Conservation (phyloP, 2,888 invertebrate genomes). For the Ligdia adustata region DNA sequence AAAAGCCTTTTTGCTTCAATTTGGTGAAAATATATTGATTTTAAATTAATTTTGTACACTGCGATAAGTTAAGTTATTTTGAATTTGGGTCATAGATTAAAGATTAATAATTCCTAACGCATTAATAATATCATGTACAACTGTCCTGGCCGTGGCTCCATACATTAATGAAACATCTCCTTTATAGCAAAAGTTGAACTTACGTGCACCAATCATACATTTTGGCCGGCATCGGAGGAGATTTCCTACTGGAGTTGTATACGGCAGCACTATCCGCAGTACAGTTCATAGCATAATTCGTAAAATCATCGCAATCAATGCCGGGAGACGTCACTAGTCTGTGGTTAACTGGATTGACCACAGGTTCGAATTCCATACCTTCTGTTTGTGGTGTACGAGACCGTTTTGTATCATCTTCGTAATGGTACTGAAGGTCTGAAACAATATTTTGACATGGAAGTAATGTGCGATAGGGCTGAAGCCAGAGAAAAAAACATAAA, state of each 20-base stretch:
- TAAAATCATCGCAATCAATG: slow-evolving; percentile 62
- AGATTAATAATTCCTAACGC: no score
- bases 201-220: slow-evolving; percentile 68
- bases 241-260: slow-evolving; percentile 60
- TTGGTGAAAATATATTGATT: no score
- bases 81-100: no score
- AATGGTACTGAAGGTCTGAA: slow-evolving; percentile 37
- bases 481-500: no score
- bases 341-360: slow-evolving; percentile 29
- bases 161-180: background rate
- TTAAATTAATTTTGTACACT: no score
- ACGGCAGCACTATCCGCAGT: slow-evolving; percentile 58
- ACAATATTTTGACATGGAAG: background rate
- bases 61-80: no score
- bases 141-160: no score
- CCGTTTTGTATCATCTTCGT: slow-evolving; percentile 36
- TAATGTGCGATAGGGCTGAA: no score
- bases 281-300: slow-evolving; percentile 59
- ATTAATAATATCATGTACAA: no score
- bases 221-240: slow-evolving; percentile 63
- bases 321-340: slow-evolving; percentile 33
- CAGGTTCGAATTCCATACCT: slow-evolving; percentile 57
- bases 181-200: slow-evolving; percentile 22
- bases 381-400: slow-evolving; percentile 21
- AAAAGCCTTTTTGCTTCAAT: no score